Evolutionary conservation across 1,140 invertebrate genomes (phyloP).

Genomic region (Lerema accius): DNA sequence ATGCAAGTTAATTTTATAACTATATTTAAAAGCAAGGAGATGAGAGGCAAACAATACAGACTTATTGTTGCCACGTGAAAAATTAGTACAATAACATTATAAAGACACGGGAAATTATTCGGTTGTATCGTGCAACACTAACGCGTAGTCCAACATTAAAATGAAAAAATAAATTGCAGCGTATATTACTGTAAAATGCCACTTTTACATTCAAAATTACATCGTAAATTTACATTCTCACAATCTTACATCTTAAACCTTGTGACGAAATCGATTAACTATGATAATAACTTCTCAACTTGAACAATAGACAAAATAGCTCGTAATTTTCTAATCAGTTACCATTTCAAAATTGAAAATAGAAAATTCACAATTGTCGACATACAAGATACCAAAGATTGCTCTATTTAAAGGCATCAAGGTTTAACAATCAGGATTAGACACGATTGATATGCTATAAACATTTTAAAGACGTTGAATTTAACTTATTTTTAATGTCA

Average conservation of each 20-base stretch:
- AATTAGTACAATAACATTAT: slow-evolving; percentile 31
- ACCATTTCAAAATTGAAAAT: slow-evolving; percentile 11
- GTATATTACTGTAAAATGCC: slow-evolving; percentile 2
- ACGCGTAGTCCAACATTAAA: slow-evolving; percentile 11
- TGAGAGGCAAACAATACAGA: too few species aligned
- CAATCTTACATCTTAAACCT: slow-evolving; percentile 3
- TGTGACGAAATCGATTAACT: slow-evolving; percentile 3
- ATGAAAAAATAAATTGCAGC: background rate
- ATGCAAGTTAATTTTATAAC: too few species aligned
- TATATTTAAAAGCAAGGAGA: too few species aligned
- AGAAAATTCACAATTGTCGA: slow-evolving; percentile 16
- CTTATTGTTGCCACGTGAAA: background rate
- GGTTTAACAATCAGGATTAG: background rate
- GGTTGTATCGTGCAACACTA: slow-evolving; percentile 13
- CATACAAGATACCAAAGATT: background rate
- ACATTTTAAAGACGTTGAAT: background rate
- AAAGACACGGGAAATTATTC: slow-evolving; percentile 6
- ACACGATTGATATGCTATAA: background rate
- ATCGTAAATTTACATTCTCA: slow-evolving; percentile 9
- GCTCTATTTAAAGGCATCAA: background rate
- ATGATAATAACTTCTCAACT: slow-evolving; percentile 1
- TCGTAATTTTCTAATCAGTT: background rate
- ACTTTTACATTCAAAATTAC: slow-evolving; percentile 3
- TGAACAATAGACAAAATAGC: slow-evolving; percentile 1
- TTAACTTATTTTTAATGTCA: background rate